Conservation (phyloP, 2,888 invertebrate species). For the Spisula subtruncata region DNA sequence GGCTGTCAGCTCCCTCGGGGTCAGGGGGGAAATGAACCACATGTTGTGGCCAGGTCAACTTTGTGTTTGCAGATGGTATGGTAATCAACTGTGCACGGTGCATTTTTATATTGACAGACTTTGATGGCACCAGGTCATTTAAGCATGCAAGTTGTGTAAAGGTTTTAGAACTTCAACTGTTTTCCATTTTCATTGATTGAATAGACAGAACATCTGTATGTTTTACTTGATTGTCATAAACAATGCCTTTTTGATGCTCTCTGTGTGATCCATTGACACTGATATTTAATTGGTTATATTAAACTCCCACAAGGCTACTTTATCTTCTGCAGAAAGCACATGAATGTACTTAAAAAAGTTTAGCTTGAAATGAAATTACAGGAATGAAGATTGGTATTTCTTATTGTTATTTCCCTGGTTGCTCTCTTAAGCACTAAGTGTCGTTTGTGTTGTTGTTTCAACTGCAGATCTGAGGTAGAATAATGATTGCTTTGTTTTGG, state of each 20-base stretch:
- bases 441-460: too few species aligned
- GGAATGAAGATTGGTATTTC: too few species aligned
- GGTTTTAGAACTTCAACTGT: background rate
- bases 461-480: too few species aligned
- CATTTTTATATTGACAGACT: background rate
- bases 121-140: background rate
- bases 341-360: too few species aligned
- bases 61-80: background rate
- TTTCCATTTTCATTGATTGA: background rate
- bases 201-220: background rate
- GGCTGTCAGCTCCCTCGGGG: background rate
- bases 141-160: background rate
- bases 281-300: background rate
- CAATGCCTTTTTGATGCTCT: background rate
- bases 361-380: too few species aligned
- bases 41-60: slow-evolving; percentile 24
- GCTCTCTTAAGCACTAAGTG: too few species aligned
- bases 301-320: background rate
- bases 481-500: too few species aligned
- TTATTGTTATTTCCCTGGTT: too few species aligned
- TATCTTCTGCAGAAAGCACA: too few species aligned
- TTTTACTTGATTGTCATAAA: background rate
- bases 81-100: slow-evolving; percentile 6
- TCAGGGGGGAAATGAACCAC: slow-evolving; percentile 19
- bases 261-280: background rate